Base-by-base conservation (phyloP, 2,797 vertebrate species). In the Podargus strigoides region DNA sequence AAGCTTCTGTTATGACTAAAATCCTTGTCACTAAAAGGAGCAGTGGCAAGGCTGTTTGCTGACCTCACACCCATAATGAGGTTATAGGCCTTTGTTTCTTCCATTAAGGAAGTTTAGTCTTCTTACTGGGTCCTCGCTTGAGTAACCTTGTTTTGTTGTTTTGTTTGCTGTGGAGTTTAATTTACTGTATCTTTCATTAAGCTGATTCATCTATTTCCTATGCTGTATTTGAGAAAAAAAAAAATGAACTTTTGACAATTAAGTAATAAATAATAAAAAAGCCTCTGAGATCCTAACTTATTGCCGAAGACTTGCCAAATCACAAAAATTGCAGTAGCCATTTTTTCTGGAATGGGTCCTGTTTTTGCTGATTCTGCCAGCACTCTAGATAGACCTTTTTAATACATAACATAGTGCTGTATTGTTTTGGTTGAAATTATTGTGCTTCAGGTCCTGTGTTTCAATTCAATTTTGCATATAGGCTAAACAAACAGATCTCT, bases 231-330 rank as follows among this genome's bases (percentile, higher is more conserved):
- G 26, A 85, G 36, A 26, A 22, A 81, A 75, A 22, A 81, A 75
- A 70, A 73, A 68, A 41, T 8, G 5, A 24, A 5, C 4, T 68
- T 74, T 73, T 27, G 5, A 2, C 3, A 15, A n/a, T 27, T 27
- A n/a, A 66, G 34, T 37, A 80, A 47, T 36, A 4, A 67, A 75
- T 21, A 42, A 52, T 4, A 39, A 64, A 59, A 50, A 42, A 10
- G 3, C 1, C 2, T 0, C 26, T 13, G 21, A 63, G 8, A 58
- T 52, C 10, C 14, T 55, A n/a, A 39, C 0, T 0, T 12, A 16
- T 27, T 5, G 0, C 30, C 15, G 50, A 91, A 75, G 30, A 50
- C 16, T 52, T 70, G n/a, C 5, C 14, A 91, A 77, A 53, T 55
- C 9, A 47, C 3, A 77, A 72, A 77, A 60, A 64, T 2, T 64